Base-by-base conservation (phyloP, 2,797 vertebrate genomes). In the Melanitta fusca region DNA sequence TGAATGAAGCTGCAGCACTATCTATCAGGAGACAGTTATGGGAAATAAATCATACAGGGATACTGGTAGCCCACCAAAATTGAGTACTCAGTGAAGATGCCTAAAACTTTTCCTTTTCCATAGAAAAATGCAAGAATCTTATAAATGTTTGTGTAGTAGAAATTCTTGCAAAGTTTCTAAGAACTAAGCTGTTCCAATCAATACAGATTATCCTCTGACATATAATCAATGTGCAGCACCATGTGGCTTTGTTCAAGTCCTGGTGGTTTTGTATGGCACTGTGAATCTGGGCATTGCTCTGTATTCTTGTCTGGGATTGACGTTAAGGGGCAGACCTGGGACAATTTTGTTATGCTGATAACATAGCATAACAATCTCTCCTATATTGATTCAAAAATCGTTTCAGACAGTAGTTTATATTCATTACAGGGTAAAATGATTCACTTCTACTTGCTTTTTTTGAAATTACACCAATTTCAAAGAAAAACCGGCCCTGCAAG, bases 401-500 rank as follows among this genome's bases (percentile, higher is more conserved):
- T 71, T 73, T 32, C 68, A 93, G 80, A 54, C 5, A 10, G 73
- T 84, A 64, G 45, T 36, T 88, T 79, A 49, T 86, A 62, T 88
- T 80, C 72, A 61, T 62, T 39, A 36, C 22, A 61, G 54, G n/a
- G 47, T 58, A 69, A 91, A 95, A 95, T 69, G 5, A 89, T 34
- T 32, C 1, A 1, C 21, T 82, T 54, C 74, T 77, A 53, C 57
- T 73, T 56, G 51, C 57, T 94, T 92, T 91, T 22, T 54, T 54
- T 79, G 66, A 92, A 93, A 91, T 83, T 53, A 28, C 65, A 84
- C 66, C 10, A 1, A 64, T 83, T 93, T 88, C 43, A 82, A 91
- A 93, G 83, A 84, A 80, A 90, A 78, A 81, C 51, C 73, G 45
- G 60, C 68, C 61, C 19, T 34, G 51, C 56, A 77, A 95, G 73